These are phyloP conservation scores for Sorex araneus DNA, from an alignment of 2,113 vertebrate genomes.

Conservation along the genomic window DNA sequence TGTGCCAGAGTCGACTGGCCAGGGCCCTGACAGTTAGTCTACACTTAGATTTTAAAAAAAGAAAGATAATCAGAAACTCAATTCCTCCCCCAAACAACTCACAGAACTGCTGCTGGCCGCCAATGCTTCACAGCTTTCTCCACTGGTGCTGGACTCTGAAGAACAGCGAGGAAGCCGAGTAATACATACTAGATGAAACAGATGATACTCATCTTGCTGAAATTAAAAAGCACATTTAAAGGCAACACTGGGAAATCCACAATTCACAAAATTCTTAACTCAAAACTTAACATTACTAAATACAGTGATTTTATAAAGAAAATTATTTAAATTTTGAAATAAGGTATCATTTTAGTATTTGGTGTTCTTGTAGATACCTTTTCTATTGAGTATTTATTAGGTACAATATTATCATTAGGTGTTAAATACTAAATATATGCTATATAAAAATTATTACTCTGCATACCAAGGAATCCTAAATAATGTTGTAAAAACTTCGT, in stretches of 20 bases:
- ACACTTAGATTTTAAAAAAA: conserved; percentile 12
- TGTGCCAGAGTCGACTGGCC: no score
- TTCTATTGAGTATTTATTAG: background rate
- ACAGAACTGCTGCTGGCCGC: conserved; percentile 88
- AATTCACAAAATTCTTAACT: conserved; percentile 51
- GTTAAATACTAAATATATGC: conserved; percentile 9
- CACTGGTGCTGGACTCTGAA: conserved; percentile 87
- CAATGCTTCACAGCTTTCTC: conserved; percentile 82
- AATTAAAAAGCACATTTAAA: conserved; percentile 85
- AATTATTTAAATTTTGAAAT: background rate
- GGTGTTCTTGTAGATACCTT: conserved; percentile 32
- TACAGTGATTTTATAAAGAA: no score
- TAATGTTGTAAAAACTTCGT: background rate
- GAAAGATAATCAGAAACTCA: conserved; percentile 43
- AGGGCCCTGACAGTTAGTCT: background rate
- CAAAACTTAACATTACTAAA: no score
- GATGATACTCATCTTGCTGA: conserved; percentile 93
- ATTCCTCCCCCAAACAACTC: conserved; percentile 82
- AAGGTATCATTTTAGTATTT: conserved; percentile 11
- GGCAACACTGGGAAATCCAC: conserved; percentile 25
- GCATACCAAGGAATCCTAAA: conserved; percentile 29
- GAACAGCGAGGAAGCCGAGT: conserved; percentile 91
- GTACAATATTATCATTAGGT: background rate
- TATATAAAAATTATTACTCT: background rate
- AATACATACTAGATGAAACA: conserved; percentile 93